These are phyloP conservation scores for Cotesia glomerata DNA, from an alignment of 1,140 invertebrate species.

Conservation along the genomic window DNA sequence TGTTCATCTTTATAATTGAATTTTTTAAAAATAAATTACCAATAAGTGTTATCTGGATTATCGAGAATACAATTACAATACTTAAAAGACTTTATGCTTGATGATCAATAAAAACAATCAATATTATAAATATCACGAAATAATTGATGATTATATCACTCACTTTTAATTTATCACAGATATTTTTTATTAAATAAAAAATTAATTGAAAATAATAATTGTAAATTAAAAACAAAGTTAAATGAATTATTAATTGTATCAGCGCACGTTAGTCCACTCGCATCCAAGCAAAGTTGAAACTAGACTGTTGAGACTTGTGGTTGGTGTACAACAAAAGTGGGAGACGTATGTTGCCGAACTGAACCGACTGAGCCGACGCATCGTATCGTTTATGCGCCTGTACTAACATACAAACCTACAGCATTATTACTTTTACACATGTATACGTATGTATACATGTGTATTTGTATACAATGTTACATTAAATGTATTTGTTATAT, in stretches of 20 bases:
- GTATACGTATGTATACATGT: not conserved
- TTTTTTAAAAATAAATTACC: too few species aligned
- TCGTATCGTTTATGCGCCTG: not conserved
- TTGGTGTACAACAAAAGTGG: not conserved
- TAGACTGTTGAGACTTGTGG: conserved; percentile 1
- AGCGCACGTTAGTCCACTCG: not conserved
- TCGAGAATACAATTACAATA: too few species aligned
- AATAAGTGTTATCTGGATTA: too few species aligned
- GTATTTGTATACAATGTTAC: not conserved
- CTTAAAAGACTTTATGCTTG: too few species aligned
- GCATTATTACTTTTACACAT: not conserved
- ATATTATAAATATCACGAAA: too few species aligned
- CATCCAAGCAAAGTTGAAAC: not conserved
- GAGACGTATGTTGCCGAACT: not conserved
- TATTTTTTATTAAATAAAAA: too few species aligned
- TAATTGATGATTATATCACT: too few species aligned
- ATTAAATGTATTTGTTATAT: not conserved
- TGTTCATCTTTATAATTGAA: too few species aligned
- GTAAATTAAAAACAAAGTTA: not conserved
- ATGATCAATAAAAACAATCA: too few species aligned
- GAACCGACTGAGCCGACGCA: conserved; percentile 3
- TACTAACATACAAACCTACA: not conserved
- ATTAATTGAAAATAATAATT: too few species aligned
- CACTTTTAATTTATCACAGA: too few species aligned
- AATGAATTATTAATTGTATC: not conserved